Conservation (phyloP, 2,888 invertebrate species). For the Eupithecia pulchellata region DNA sequence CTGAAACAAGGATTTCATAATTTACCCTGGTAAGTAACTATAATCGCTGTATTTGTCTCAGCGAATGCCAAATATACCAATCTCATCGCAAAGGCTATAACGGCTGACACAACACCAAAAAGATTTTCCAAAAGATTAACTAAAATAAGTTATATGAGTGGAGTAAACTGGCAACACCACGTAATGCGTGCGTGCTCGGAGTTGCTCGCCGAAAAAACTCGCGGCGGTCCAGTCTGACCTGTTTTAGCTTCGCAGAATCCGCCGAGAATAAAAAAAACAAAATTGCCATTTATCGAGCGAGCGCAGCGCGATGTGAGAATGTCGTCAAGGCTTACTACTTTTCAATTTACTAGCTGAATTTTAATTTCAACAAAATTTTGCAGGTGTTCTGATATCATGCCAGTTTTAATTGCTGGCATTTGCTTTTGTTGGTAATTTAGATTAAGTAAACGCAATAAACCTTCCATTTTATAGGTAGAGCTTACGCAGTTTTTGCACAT, state of each 20-base stretch:
- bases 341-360: conserved; percentile 55
- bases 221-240: conserved; percentile 70
- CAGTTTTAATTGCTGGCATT: conserved; percentile 11
- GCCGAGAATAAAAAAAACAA: conserved; percentile 67
- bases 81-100: not conserved
- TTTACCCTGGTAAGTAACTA: not conserved
- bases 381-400: conserved; percentile 24
- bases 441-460: not conserved
- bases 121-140: conserved; percentile 16
- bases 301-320: conserved; percentile 60
- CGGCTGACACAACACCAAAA: not conserved
- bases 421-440: not conserved
- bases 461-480: not conserved
- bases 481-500: not conserved
- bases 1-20: not conserved
- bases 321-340: conserved; percentile 81
- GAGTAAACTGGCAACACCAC: conserved; percentile 58
- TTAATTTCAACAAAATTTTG: conserved; percentile 21
- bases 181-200: conserved; percentile 53
- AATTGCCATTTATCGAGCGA: conserved; percentile 72
- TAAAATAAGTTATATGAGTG: conserved; percentile 26
- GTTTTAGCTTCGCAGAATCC: conserved; percentile 80
- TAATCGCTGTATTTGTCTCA: not conserved
- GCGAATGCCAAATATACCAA: not conserved
- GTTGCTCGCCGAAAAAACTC: conserved; percentile 76